Evolutionary conservation across 2,797 vertebrate species (phyloP).

Genomic region (Leucoraja ocellata): DNA sequence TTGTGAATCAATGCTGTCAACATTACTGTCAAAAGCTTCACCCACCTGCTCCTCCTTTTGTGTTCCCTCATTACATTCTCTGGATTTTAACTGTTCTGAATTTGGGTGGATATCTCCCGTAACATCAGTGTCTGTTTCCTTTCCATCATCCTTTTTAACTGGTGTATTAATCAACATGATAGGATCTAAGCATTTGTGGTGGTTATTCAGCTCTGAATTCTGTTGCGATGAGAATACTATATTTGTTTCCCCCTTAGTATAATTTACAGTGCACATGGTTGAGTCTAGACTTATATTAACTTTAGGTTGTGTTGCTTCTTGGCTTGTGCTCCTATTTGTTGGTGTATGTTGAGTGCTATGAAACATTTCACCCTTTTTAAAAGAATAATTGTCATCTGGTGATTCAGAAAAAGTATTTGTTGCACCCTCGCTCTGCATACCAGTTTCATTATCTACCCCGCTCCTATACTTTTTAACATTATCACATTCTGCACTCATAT

Average conservation of each 20-base stretch:
- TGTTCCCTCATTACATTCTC: constrained; percentile 49
- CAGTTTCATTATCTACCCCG: not conserved
- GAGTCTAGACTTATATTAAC: constrained; percentile 27
- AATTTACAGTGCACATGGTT: constrained; percentile 39
- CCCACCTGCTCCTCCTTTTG: constrained; percentile 46
- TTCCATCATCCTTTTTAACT: constrained; percentile 46
- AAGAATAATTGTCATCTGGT: constrained; percentile 41
- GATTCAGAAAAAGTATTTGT: constrained; percentile 43
- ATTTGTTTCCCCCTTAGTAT: constrained; percentile 42
- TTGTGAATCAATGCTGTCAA: constrained; percentile 44
- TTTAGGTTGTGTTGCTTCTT: not conserved
- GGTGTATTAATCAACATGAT: constrained; percentile 50
- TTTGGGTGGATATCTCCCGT: not conserved
- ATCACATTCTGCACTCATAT: not conserved
- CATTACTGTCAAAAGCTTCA: constrained; percentile 39
- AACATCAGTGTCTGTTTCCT: constrained; percentile 50
- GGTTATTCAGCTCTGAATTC: constrained; percentile 30
- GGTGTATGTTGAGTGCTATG: constrained; percentile 43
- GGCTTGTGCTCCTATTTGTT: constrained; percentile 37
- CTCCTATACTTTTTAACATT: not conserved
- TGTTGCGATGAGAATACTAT: constrained; percentile 44
- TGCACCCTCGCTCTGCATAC: not conserved
- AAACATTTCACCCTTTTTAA: not conserved
- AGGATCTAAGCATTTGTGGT: constrained; percentile 45
- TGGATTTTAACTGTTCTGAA: constrained; percentile 38